These are phyloP conservation scores for Cynopterus brachyotis DNA, from an alignment of 2,113 vertebrate genomes.

Conservation along the genomic window DNA sequence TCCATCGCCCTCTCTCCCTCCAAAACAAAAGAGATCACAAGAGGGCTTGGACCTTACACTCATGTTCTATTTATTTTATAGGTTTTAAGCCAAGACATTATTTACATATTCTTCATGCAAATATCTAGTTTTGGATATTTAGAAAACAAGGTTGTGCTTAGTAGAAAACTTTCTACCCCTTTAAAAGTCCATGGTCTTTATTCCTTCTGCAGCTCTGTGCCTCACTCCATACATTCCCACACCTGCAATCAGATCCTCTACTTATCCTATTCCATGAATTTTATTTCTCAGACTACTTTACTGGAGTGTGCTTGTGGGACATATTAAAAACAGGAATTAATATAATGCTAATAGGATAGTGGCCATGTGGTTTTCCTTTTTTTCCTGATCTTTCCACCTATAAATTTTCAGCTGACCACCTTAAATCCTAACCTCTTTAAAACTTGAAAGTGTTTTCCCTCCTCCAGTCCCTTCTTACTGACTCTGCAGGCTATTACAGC, in stretches of 20 bases:
- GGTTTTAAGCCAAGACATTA: neutral
- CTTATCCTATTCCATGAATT: neutral
- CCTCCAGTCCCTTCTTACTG: neutral
- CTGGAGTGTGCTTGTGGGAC: neutral
- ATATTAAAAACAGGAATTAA: neutral
- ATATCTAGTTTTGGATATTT: neutral
- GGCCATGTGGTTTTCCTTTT: neutral
- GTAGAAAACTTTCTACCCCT: neutral
- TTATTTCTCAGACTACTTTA: conserved; percentile 2
- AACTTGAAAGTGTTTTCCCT: neutral
- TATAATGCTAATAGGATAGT: neutral
- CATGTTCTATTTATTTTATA: neutral
- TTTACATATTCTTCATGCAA: conserved; percentile 22
- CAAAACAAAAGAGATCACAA: neutral
- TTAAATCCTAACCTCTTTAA: neutral
- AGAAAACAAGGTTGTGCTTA: neutral
- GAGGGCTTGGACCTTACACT: neutral
- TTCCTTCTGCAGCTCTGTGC: neutral
- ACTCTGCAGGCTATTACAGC: conserved; percentile 7
- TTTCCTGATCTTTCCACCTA: neutral
- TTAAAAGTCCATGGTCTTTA: neutral
- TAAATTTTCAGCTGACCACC: neutral
- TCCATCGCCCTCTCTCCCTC: neutral
- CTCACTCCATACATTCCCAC: neutral
- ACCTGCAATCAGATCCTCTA: neutral